Conservation (phyloP, 2,113 vertebrate genomes). For the Bungarus multicinctus region DNA sequence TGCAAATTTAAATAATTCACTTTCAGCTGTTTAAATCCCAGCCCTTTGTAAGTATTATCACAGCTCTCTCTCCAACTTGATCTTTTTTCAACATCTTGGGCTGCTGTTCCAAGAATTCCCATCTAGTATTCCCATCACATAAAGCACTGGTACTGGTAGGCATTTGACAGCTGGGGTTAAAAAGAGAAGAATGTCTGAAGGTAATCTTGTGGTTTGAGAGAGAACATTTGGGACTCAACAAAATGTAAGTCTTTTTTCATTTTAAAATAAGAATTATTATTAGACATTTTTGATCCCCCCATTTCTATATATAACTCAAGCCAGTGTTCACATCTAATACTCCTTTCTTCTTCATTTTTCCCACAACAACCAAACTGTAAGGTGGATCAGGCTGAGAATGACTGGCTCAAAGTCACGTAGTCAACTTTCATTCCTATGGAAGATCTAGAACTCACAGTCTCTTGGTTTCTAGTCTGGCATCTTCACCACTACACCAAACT, state of each 20-base stretch:
- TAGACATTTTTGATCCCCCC: not conserved
- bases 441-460: not conserved
- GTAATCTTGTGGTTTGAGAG: not conserved
- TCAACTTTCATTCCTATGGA: not conserved
- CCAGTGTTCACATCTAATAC: not conserved
- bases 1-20: not conserved
- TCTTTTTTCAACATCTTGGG: not conserved
- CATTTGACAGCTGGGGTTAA: not conserved
- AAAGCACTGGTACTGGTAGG: not conserved
- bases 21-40: not conserved
- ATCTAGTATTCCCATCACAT: not conserved
- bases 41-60: not conserved
- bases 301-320: not conserved
- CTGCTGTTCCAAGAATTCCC: not conserved
- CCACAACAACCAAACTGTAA: not conserved
- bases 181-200: not conserved
- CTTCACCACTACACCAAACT: not conserved
- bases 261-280: not conserved
- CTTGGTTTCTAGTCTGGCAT: not conserved
- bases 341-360: not conserved
- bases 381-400: not conserved
- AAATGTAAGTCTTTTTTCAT: not conserved
- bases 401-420: not conserved
- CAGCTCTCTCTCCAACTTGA: not conserved
- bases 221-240: not conserved